A percentile compares a stretch with the other conserved stretches of the same genome.
Conservation (phyloP, 2,888 invertebrate species). For the Schrankia costaestrigalis region DNA sequence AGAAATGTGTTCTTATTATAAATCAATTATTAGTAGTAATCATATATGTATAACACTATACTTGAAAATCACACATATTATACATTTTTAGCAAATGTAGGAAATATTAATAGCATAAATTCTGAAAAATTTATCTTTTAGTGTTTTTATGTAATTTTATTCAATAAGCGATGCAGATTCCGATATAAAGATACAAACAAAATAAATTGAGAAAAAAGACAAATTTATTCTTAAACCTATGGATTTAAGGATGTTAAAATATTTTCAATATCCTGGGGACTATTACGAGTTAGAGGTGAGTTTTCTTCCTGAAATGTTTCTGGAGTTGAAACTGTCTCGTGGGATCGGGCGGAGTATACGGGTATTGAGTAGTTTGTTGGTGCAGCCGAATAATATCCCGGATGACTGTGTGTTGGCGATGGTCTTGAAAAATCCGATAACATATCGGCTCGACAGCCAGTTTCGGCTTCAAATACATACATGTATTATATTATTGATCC, state of each 20-base stretch:
- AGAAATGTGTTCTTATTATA: too few species aligned
- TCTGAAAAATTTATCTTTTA: too few species aligned
- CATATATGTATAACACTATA: too few species aligned
- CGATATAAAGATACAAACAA: neutral
- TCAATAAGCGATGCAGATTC: too few species aligned
- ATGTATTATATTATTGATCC: slow-evolving; percentile 25
- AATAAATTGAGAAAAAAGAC: neutral
- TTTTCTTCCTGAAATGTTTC: slow-evolving; percentile 10
- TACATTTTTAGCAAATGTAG: too few species aligned
- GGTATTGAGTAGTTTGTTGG: slow-evolving; percentile 12
- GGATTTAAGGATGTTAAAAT: slow-evolving; percentile 2
- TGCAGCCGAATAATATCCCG: slow-evolving; percentile 12
- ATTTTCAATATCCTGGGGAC: slow-evolving; percentile 7
- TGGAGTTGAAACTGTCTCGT: slow-evolving; percentile 3
- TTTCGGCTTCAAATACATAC: slow-evolving; percentile 26
- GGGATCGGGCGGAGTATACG: slow-evolving; percentile 1
- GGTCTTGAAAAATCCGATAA: slow-evolving; percentile 13
- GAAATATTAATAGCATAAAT: too few species aligned
- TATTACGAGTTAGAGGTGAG: slow-evolving; percentile 10
- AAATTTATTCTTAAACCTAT: slow-evolving; percentile 2
- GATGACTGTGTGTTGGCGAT: slow-evolving; percentile 2
- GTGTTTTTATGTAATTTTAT: too few species aligned
- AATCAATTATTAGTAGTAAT: too few species aligned
- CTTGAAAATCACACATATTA: too few species aligned
- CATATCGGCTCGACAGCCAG: slow-evolving; percentile 14